Evolutionary conservation across 2,113 vertebrate species (phyloP).

Genomic region (Eublepharis macularius): DNA sequence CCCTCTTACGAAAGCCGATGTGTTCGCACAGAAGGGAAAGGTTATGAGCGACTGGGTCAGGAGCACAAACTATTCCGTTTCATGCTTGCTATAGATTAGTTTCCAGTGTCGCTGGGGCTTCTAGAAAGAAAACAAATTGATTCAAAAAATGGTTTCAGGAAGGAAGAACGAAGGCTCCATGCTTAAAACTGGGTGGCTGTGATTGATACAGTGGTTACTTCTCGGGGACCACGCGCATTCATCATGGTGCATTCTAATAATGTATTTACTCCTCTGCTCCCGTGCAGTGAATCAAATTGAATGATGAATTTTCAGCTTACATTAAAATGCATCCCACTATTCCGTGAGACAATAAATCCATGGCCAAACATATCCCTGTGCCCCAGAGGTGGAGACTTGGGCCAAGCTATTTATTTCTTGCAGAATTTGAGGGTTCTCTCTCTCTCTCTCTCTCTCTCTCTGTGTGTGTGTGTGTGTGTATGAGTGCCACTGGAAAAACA

Average conservation of each 20-base stretch:
- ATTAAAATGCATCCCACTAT: not conserved
- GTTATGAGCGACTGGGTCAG: not conserved
- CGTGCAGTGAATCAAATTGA: constrained; percentile 22
- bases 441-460: too few relatives aligned
- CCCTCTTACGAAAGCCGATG: not conserved
- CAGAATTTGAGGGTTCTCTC: accelerated
- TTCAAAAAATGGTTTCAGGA: not conserved
- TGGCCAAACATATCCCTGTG: not conserved
- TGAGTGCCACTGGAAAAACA: not conserved
- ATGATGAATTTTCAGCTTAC: constrained; percentile 44
- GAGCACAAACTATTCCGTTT: constrained; percentile 1
- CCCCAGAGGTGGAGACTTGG: accelerated
- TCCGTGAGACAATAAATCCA: constrained; percentile 33
- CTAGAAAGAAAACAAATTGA: constrained; percentile 30
- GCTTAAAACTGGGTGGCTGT: not conserved
- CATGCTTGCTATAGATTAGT: not conserved
- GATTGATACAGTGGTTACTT: constrained; percentile 5
- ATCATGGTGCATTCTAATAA: constrained; percentile 38
- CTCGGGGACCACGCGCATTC: constrained; percentile 31
- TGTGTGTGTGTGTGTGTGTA: too few relatives aligned
- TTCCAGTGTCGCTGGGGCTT: not conserved
- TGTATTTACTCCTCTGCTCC: constrained; percentile 33
- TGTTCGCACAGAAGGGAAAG: not conserved
- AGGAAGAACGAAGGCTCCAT: not conserved
- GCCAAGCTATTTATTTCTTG: accelerated